Evolutionary conservation across 2,888 invertebrate species (phyloP).

Genomic region (Syritta pipiens): DNA sequence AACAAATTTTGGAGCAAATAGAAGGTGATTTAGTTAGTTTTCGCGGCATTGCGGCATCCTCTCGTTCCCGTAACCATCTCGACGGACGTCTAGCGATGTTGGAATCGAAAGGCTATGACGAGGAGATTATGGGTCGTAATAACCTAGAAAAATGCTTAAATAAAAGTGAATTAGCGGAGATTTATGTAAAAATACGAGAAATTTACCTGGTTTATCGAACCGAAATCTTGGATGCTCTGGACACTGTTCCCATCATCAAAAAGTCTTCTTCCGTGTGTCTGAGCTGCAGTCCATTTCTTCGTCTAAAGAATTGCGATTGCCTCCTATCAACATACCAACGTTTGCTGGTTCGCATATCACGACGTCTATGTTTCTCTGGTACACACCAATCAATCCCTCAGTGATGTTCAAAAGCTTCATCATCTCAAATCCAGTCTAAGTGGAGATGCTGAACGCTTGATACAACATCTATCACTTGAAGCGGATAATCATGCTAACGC

Average conservation of each 20-base stretch:
- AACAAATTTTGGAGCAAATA: background rate
- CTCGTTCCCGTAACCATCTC: too few species aligned
- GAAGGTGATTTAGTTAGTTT: background rate
- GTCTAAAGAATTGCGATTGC: too few species aligned
- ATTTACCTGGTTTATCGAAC: background rate
- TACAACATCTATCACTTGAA: too few species aligned
- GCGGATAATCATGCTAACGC: too few species aligned
- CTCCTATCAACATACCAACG: too few species aligned
- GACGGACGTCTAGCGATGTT: background rate
- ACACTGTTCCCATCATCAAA: too few species aligned
- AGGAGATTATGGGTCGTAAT: background rate
- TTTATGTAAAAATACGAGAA: background rate
- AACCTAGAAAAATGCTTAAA: background rate
- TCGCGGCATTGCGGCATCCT: too few species aligned
- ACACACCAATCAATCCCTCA: background rate
- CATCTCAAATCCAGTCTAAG: too few species aligned
- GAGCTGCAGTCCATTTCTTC: too few species aligned
- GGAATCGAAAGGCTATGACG: slow-evolving; percentile 4
- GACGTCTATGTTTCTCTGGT: background rate
- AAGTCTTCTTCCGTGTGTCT: too few species aligned
- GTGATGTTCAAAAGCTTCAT: slow-evolving; percentile 1
- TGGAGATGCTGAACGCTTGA: too few species aligned
- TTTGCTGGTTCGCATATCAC: background rate
- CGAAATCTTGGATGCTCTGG: background rate
- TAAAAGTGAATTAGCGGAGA: background rate